Evolutionary conservation across 2,888 invertebrate species (phyloP).

Genomic region (Pristionchus japonicus): DNA sequence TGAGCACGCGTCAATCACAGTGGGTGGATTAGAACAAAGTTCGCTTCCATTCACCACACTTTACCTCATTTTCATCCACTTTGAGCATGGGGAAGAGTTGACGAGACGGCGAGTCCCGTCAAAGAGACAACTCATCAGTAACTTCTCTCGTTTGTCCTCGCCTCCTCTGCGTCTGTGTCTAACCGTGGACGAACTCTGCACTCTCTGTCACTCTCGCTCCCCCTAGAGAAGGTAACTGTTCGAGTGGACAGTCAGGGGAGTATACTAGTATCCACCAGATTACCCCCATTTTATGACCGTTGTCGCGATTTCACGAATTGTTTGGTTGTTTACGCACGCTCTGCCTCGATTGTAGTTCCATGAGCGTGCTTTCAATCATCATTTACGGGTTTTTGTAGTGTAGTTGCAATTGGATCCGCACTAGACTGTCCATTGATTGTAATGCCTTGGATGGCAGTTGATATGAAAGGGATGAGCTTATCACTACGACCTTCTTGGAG

Average conservation of each 20-base stretch:
- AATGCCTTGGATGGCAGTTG: neutral
- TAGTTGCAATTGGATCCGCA: neutral
- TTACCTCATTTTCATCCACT: neutral
- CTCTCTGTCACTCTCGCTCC: conserved; percentile 25
- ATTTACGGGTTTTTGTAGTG: neutral
- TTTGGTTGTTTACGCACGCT: neutral
- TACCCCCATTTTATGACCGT: neutral
- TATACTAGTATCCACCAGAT: neutral
- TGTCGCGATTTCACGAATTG: neutral
- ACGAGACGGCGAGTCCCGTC: neutral
- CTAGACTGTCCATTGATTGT: neutral
- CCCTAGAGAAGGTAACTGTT: neutral
- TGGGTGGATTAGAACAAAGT: neutral
- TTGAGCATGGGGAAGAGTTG: neutral
- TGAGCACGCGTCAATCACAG: conserved; percentile 25
- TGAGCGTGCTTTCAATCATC: neutral
- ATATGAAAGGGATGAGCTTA: neutral
- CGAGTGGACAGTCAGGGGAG: conserved; percentile 1
- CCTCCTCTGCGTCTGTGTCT: conserved; percentile 21
- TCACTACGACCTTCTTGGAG: conserved; percentile 9
- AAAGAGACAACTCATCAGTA: conserved; percentile 30
- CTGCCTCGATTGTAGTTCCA: neutral
- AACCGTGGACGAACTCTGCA: conserved; percentile 18
- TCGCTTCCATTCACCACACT: neutral
- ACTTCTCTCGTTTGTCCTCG: neutral